Percentiles rank a stretch among this genome's conserved stretches.
These are phyloP conservation scores for Triops cancriformis DNA, from an alignment of 1,140 invertebrate genomes.

Conservation along the genomic window DNA sequence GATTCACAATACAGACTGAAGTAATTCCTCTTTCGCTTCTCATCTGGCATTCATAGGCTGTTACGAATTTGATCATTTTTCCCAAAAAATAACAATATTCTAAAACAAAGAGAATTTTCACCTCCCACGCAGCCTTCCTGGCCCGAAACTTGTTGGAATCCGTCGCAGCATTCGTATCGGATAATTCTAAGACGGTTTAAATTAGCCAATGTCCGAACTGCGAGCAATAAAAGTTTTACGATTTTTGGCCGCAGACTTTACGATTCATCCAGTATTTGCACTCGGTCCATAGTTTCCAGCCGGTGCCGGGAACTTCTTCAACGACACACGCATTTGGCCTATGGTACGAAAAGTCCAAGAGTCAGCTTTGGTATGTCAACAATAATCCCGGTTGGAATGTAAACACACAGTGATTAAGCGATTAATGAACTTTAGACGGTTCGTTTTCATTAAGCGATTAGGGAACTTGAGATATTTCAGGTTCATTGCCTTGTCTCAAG, in stretches of 20 bases:
- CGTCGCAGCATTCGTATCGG: constrained; percentile 48
- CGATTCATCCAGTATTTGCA: constrained; percentile 44
- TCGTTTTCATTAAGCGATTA: background rate
- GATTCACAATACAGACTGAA: background rate
- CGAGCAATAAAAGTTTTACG: constrained; percentile 35
- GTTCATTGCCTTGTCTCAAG: too few relatives aligned
- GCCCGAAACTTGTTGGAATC: constrained; percentile 40
- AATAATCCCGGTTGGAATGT: background rate
- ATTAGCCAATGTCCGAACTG: constrained; percentile 10
- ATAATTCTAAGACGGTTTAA: constrained; percentile 39
- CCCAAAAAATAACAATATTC: too few relatives aligned
- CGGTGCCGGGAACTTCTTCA: constrained; percentile 42
- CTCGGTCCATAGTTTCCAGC: constrained; percentile 43
- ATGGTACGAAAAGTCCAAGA: constrained; percentile 27
- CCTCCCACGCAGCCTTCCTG: constrained; percentile 44
- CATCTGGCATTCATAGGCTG: background rate
- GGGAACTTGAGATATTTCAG: background rate
- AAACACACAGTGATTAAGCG: background rate
- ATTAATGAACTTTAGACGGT: background rate
- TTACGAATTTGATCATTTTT: too few relatives aligned
- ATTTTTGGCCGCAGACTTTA: constrained; percentile 43
- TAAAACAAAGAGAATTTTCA: constrained; percentile 35
- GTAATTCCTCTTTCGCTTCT: background rate
- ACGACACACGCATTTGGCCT: constrained; percentile 47
- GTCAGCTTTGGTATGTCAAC: constrained; percentile 7